These are phyloP conservation scores for Elgaria multicarinata DNA, from an alignment of 2,113 vertebrate species.

Conservation along the genomic window DNA sequence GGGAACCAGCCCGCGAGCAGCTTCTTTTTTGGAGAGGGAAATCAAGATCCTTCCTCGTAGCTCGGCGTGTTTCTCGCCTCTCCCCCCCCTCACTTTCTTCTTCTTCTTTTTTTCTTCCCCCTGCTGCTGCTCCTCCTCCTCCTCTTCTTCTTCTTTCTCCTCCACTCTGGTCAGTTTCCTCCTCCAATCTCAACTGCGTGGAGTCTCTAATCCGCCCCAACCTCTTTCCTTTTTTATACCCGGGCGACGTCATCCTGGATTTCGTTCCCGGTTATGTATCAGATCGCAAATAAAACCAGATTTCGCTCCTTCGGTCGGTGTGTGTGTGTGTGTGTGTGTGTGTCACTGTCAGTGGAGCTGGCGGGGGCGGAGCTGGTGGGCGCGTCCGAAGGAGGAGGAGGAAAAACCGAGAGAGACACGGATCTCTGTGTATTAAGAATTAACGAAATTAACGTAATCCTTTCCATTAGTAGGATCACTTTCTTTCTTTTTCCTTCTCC, in stretches of 20 bases:
- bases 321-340: conserved; percentile 47
- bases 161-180: conserved; percentile 59
- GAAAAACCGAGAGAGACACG: conserved; percentile 74
- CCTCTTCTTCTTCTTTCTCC: conserved; percentile 69
- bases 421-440: conserved; percentile 90
- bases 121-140: conserved; percentile 60
- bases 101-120: too few species aligned
- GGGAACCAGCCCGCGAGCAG: conserved; percentile 39
- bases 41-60: neutral
- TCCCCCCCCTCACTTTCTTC: conserved; percentile 65
- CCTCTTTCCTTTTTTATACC: conserved; percentile 87
- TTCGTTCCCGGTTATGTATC: conserved; percentile 80
- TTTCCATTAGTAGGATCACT: conserved; percentile 77
- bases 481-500: conserved; percentile 1
- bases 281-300: conserved; percentile 85
- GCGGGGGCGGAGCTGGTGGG: conserved; percentile 8
- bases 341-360: too few species aligned
- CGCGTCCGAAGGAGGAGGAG: neutral
- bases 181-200: conserved; percentile 65
- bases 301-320: conserved; percentile 70
- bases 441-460: conserved; percentile 96
- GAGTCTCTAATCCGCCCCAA: conserved; percentile 75
- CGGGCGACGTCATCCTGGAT: conserved; percentile 91
- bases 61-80: neutral
- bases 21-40: neutral